These are phyloP conservation scores for Nomada ruficornis DNA, from an alignment of 2,888 invertebrate species.

Conservation along the genomic window DNA sequence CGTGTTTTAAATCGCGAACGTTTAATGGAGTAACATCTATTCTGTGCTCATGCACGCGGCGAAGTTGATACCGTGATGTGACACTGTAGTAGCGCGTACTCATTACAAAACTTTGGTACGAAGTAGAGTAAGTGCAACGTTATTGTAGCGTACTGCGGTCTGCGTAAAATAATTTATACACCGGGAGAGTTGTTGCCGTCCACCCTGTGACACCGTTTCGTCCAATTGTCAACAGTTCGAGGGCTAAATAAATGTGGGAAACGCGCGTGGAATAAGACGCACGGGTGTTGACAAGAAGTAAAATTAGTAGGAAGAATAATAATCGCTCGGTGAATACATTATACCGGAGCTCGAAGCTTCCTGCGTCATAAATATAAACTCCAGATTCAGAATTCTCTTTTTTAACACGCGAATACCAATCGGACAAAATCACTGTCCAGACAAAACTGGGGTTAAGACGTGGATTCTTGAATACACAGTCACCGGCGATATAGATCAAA, in stretches of 20 bases:
- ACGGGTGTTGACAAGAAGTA: conserved; percentile 29
- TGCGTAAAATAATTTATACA: not conserved
- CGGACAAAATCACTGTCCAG: not conserved
- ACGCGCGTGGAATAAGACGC: not conserved
- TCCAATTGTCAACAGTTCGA: not conserved
- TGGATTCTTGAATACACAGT: too few species aligned
- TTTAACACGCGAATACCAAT: not conserved
- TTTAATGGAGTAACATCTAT: not conserved
- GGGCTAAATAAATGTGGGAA: conserved; percentile 21
- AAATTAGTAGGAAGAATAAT: conserved; percentile 54
- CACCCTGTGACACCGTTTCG: not conserved
- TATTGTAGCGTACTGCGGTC: not conserved
- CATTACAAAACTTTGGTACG: too few species aligned
- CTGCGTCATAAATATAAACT: conserved; percentile 26
- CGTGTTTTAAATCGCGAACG: not conserved
- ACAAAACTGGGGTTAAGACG: too few species aligned
- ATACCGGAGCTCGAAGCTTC: not conserved
- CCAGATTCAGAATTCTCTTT: not conserved
- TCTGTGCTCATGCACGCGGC: too few species aligned
- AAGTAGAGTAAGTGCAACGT: too few species aligned
- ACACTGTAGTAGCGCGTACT: too few species aligned
- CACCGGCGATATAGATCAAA: too few species aligned
- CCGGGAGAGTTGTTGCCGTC: not conserved
- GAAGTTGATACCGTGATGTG: too few species aligned
- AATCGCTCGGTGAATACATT: conserved; percentile 19